Percentiles rank a stretch among this genome's conserved stretches.
These are phyloP conservation scores for Phoxinus phoxinus DNA, from an alignment of 2,113 vertebrate genomes.

Conservation along the genomic window DNA sequence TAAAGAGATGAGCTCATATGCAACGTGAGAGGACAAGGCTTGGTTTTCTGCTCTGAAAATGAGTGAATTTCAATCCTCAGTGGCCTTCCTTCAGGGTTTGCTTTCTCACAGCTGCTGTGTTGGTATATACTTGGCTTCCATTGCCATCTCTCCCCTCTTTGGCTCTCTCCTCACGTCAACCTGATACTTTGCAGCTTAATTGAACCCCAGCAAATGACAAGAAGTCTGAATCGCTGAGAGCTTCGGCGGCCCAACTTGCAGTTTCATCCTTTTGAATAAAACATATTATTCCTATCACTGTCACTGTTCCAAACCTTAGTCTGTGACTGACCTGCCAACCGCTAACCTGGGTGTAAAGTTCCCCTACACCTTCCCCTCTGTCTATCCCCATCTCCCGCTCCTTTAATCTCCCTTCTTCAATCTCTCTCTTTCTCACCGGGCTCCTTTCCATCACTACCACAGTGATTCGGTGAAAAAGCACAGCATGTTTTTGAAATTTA, in stretches of 20 bases:
- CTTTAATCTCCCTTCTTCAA: background rate
- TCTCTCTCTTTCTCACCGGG: background rate
- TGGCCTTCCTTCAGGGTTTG: background rate
- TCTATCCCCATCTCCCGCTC: background rate
- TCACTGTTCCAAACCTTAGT: slow-evolving; percentile 34
- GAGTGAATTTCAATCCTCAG: background rate
- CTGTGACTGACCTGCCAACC: slow-evolving; percentile 3
- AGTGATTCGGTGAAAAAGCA: background rate
- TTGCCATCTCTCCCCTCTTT: slow-evolving; percentile 12
- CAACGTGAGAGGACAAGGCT: background rate
- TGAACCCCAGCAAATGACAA: slow-evolving; percentile 49
- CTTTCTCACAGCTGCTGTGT: background rate
- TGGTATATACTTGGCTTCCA: slow-evolving; percentile 5
- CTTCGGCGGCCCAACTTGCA: slow-evolving; percentile 16
- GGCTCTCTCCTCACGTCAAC: slow-evolving; percentile 47
- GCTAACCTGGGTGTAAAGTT: slow-evolving; percentile 13
- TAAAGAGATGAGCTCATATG: background rate
- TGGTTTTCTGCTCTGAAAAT: slow-evolving; percentile 3
- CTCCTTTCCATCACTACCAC: background rate
- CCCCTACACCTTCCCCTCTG: background rate
- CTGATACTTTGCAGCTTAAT: slow-evolving; percentile 48
- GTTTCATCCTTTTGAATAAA: slow-evolving; percentile 52
- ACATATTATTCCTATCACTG: slow-evolving; percentile 45
- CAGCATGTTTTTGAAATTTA: slow-evolving; percentile 16
- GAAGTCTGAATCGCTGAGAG: slow-evolving; percentile 47